Conservation (phyloP, 2,797 vertebrate species). For the Molothrus ater region DNA sequence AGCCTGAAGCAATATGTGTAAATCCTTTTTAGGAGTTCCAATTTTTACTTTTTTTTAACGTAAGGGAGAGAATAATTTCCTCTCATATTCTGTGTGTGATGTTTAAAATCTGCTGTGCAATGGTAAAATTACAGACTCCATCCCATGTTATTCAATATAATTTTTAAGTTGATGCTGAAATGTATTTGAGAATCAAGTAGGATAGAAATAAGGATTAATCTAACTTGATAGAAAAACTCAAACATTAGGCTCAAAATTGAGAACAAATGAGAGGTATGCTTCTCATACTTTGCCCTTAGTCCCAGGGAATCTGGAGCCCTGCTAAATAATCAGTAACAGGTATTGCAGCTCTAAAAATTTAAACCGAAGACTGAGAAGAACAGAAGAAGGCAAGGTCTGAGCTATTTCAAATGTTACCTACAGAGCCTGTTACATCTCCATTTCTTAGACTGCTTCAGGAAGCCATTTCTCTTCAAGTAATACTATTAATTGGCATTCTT, state of each 20-base stretch:
- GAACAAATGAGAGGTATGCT: not conserved
- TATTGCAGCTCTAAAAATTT: not conserved
- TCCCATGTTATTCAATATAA: not conserved
- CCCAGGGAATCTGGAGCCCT: not conserved
- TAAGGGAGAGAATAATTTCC: not conserved
- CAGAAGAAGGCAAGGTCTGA: not conserved
- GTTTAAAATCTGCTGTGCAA: slow-evolving; percentile 16
- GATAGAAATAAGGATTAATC: not conserved
- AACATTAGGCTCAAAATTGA: not conserved
- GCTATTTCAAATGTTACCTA: not conserved
- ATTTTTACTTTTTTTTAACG: not conserved
- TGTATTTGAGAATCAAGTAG: not conserved
- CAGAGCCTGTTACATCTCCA: not conserved
- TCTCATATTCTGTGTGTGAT: not conserved
- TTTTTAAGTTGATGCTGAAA: not conserved
- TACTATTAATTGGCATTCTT: not conserved
- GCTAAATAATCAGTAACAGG: slow-evolving; percentile 3
- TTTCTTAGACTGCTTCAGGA: not conserved
- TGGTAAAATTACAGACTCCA: not conserved
- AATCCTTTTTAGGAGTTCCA: slow-evolving; percentile 56
- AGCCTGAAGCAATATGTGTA: slow-evolving; percentile 57
- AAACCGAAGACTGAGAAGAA: not conserved
- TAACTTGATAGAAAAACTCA: not conserved
- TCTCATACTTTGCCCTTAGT: not conserved
- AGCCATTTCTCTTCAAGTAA: not conserved